phyloP scores from a whole-genome alignment of 2,113 vertebrate species.

The Ia io region DNA sequence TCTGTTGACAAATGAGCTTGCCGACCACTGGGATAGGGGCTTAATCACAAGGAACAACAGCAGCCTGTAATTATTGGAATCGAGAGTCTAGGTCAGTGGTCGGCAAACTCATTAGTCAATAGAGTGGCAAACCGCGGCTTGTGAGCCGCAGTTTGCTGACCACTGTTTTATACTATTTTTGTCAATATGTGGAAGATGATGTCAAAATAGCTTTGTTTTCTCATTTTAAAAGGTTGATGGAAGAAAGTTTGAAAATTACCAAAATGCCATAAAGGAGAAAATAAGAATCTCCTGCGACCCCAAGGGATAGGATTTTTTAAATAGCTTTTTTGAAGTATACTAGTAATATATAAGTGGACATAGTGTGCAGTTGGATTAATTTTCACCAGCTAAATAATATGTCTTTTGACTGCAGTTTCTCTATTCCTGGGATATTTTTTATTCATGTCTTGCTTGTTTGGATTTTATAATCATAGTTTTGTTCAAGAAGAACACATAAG shows the following conservation, averaged over 20 bases:
- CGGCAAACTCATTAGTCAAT: no score
- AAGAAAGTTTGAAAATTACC: constrained; percentile 6
- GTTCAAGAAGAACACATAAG: neutral
- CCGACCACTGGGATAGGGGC: no score
- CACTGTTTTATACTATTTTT: neutral
- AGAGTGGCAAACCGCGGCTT: no score
- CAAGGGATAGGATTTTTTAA: constrained; percentile 3
- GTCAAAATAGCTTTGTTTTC: constrained; percentile 20
- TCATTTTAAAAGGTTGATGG: neutral
- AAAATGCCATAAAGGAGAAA: constrained; percentile 13
- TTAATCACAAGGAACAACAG: no score
- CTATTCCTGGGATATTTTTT: neutral
- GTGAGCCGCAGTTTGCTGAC: no score
- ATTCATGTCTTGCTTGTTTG: neutral
- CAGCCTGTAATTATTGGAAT: no score
- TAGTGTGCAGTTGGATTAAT: neutral
- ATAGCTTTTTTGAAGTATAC: neutral
- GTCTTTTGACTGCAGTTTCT: constrained; percentile 10
- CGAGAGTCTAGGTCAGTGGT: no score
- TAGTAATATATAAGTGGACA: neutral
- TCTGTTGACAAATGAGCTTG: no score
- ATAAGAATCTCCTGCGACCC: neutral
- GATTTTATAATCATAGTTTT: neutral
- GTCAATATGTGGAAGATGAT: neutral
- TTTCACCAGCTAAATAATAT: constrained; percentile 31